These are phyloP conservation scores for Eulemur albifrons DNA, from an alignment of 2,797 vertebrate genomes.

Conservation along the genomic window DNA sequence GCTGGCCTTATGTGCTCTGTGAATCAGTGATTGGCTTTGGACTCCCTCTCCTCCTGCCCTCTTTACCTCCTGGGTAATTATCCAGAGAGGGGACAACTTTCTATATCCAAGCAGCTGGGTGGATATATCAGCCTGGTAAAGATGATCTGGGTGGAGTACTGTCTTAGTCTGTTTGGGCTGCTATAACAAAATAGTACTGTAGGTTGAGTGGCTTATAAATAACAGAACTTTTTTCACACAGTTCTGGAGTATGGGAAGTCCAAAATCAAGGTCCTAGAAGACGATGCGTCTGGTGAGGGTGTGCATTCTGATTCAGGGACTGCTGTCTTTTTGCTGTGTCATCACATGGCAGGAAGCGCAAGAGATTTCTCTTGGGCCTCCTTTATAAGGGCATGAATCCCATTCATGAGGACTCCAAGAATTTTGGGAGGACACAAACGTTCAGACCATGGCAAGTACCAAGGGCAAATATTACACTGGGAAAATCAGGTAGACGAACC, in stretches of 20 bases:
- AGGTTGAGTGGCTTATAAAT: neutral
- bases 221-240: neutral
- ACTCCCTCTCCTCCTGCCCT: accelerated
- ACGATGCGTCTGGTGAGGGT: neutral
- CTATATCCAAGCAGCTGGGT: neutral
- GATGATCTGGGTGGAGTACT: neutral
- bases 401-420: neutral
- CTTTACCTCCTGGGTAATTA: neutral
- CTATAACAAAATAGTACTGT: neutral
- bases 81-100: neutral
- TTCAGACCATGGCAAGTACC: neutral
- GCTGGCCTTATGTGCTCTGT: neutral
- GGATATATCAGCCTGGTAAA: neutral
- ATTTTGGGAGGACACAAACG: neutral
- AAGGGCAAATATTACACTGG: too few species aligned
- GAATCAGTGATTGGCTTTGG: neutral
- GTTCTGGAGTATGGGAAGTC: neutral
- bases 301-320: neutral
- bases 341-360: neutral
- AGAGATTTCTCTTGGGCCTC: neutral
- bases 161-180: neutral
- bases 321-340: neutral
- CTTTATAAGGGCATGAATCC: neutral
- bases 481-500: neutral
- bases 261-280: neutral